Evolutionary conservation across 2,888 invertebrate genomes (phyloP).

Genomic region (Dolichomitus sp.): DNA sequence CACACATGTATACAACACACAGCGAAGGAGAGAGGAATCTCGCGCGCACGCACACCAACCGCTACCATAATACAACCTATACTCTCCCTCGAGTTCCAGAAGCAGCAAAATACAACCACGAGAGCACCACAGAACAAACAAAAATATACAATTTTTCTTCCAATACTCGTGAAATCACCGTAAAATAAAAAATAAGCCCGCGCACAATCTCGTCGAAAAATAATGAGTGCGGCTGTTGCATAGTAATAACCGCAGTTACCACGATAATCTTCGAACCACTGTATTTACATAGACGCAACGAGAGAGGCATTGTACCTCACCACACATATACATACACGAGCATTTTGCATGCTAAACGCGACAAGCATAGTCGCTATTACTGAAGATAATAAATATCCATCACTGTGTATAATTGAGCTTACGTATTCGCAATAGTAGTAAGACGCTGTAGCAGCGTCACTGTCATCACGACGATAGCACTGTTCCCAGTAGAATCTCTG

Average conservation of each 20-base stretch:
- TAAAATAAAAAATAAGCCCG: not conserved
- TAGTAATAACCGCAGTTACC: conserved; percentile 5
- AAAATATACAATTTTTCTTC: too few relatives aligned
- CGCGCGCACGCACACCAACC: conserved; percentile 6
- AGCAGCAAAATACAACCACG: conserved; percentile 13
- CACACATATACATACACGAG: not conserved
- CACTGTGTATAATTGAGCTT: conserved; percentile 71
- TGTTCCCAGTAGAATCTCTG: conserved; percentile 85
- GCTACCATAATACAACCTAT: conserved; percentile 14
- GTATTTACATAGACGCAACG: not conserved
- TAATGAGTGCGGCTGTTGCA: not conserved
- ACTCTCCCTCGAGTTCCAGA: not conserved
- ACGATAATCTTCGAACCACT: not conserved
- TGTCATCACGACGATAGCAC: conserved; percentile 83
- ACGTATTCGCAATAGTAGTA: conserved; percentile 86
- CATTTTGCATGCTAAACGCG: conserved; percentile 2
- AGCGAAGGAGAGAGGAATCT: conserved; percentile 21
- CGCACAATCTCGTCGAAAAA: not conserved
- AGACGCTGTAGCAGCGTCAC: conserved; percentile 83
- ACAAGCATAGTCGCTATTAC: not conserved
- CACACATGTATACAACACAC: conserved; percentile 32
- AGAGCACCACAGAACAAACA: not conserved
- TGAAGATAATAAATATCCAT: conserved; percentile 11
- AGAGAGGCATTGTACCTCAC: conserved; percentile 1
- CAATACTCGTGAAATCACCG: not conserved